These are phyloP conservation scores for Dallia pectoralis DNA, from an alignment of 2,797 vertebrate genomes.

Conservation along the genomic window DNA sequence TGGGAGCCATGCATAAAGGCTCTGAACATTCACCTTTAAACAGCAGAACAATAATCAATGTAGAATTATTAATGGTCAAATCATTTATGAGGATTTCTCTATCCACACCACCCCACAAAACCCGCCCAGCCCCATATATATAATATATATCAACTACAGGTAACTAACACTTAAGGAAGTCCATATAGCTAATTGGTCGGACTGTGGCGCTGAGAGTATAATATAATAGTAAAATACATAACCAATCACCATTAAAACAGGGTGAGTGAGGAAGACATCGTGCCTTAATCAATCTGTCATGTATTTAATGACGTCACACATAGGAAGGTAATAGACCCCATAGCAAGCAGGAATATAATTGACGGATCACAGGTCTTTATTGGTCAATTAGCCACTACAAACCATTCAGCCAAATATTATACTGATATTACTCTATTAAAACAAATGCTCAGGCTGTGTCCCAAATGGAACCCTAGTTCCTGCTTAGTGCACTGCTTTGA, in stretches of 20 bases:
- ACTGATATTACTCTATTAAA: neutral
- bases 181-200: too few species aligned
- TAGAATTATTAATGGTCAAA: constrained; percentile 79
- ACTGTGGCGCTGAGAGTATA: too few species aligned
- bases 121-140: too few species aligned
- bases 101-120: too few species aligned
- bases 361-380: neutral
- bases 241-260: neutral
- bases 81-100: constrained; percentile 68
- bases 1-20: constrained; percentile 49
- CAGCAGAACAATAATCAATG: constrained; percentile 79
- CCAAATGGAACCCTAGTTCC: neutral
- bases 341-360: neutral
- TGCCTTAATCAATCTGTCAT: neutral
- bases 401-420: neutral
- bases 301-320: neutral
- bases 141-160: too few species aligned
- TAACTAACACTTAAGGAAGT: too few species aligned
- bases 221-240: neutral
- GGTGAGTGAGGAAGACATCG: neutral
- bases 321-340: neutral
- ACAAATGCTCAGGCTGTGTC: neutral
- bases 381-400: neutral
- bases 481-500: neutral
- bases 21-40: constrained; percentile 77